These are phyloP conservation scores for Blastobasis adustella DNA, from an alignment of 2,888 invertebrate species.

Conservation along the genomic window DNA sequence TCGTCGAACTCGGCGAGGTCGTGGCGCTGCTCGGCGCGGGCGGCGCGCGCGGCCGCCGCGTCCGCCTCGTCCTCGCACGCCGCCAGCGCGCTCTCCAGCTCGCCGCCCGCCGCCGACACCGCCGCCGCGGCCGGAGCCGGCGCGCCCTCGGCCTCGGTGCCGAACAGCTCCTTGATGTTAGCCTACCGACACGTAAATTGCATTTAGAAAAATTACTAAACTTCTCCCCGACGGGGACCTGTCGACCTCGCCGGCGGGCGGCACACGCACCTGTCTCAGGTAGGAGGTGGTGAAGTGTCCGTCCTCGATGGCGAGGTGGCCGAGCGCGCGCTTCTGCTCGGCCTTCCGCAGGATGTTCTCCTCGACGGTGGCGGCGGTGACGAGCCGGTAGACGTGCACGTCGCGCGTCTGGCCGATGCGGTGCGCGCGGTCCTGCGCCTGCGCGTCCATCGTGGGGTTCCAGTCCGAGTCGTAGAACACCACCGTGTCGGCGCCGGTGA, in stretches of 20 bases:
- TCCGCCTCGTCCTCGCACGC: slow-evolving; percentile 97
- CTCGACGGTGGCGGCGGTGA: slow-evolving; percentile 97
- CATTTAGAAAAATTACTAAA: not conserved
- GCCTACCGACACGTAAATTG: slow-evolving; percentile 44
- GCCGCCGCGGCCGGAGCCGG: slow-evolving; percentile 80
- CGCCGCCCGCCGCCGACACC: slow-evolving; percentile 54
- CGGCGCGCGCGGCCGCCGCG: slow-evolving; percentile 91
- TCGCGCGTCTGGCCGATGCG: slow-evolving; percentile 99
- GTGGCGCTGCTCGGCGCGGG: slow-evolving; percentile 91
- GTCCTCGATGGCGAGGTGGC: slow-evolving; percentile 98
- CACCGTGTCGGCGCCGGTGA: slow-evolving; percentile 99
- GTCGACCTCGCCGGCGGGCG: not conserved
- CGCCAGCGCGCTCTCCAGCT: slow-evolving; percentile 87
- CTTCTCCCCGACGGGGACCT: not conserved
- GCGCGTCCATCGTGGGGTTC: slow-evolving; percentile 99
- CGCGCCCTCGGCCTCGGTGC: slow-evolving; percentile 71
- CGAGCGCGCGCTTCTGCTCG: slow-evolving; percentile 95
- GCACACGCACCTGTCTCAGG: slow-evolving; percentile 80
- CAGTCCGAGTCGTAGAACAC: slow-evolving; percentile 99
- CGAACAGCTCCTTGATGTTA: slow-evolving; percentile 95
- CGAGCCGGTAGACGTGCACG: slow-evolving; percentile 98
- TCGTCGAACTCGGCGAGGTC: slow-evolving; percentile 97
- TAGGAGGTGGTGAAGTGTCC: slow-evolving; percentile 99
- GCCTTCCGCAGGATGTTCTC: slow-evolving; percentile 99
- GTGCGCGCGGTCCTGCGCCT: slow-evolving; percentile 96